Base-by-base conservation (phyloP, 2,113 vertebrate genomes). In the Telmatochromis bifrenatus region DNA sequence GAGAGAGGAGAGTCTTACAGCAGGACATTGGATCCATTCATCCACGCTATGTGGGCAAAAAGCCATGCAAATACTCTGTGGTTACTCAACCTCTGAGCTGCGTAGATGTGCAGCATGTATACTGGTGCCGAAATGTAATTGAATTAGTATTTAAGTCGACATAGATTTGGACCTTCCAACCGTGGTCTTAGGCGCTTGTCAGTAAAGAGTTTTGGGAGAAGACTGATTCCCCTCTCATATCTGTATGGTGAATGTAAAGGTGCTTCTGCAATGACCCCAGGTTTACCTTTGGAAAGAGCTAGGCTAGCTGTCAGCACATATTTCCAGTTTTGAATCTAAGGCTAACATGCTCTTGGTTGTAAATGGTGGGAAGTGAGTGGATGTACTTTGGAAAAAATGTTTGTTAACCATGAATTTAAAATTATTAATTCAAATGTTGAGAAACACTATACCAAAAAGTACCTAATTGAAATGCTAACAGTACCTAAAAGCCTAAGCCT, bases 21-120 rank as follows among this genome's bases (percentile, higher is more conserved):
- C 55, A 79, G 86, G 87, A 93, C 90, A 92, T 86, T 83, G 79
- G 62, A 58, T 73, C 84, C 84, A 92, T 95, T 94, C 92, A 93
- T 93, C 80, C 84, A 75, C 33, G 10, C 39, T 84, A 84, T 88
- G 35, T 68, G 83, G 88, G 90, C 91, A 93, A 33, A 39, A 84
- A 68, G 89, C 88, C 90, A 84, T 53, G 84, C 73, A 91, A 84
- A 88, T 65, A 75, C 82, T 56, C 54, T 7, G 54, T 53, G 85
- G 56, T 86, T 83, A 89, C 79, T 90, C 73, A 42, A 28, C 58
- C 28, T 31, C 56, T 31, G 23, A 86, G 83, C 65, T 54, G 77
- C 21, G 45, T 49, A 68, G 83, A 88, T 28, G 33, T 82, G 79
- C 65, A 79, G 37, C 62, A 33, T 87, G 75, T 90, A 31, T 31